phyloP scores from a whole-genome alignment of 2,797 vertebrate genomes.

The Siniperca obscura region DNA sequence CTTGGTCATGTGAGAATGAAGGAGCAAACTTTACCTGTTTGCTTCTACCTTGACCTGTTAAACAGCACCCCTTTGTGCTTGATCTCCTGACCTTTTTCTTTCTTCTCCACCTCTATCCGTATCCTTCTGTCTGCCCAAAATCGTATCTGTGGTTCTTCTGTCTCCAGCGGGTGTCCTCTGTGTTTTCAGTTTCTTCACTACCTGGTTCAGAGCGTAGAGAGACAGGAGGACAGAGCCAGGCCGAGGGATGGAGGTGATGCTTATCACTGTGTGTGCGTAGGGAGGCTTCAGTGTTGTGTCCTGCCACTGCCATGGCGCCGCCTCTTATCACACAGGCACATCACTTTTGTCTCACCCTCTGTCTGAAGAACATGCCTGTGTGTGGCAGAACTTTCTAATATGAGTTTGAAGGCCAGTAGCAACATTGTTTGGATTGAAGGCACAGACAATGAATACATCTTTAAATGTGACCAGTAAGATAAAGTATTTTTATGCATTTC shows the following conservation, averaged over 20 bases:
- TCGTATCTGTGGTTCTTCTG: slow-evolving; percentile 60
- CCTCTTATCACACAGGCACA: slow-evolving; percentile 86
- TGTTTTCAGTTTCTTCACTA: slow-evolving; percentile 39
- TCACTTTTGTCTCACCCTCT: slow-evolving; percentile 87
- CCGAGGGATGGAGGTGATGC: slow-evolving; percentile 71
- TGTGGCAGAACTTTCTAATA: slow-evolving; percentile 45
- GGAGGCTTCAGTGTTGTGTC: slow-evolving; percentile 86
- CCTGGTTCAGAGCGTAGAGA: slow-evolving; percentile 45
- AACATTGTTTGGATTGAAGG: not conserved
- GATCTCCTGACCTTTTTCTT: slow-evolving; percentile 5
- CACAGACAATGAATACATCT: not conserved
- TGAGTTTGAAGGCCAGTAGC: not conserved
- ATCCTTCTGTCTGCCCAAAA: not conserved
- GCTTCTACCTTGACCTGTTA: not conserved
- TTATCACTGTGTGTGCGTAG: slow-evolving; percentile 68
- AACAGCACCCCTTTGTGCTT: slow-evolving; percentile 3
- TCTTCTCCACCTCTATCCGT: slow-evolving; percentile 11
- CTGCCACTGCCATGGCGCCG: slow-evolving; percentile 85
- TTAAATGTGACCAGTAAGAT: not conserved
- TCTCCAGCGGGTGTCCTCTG: slow-evolving; percentile 36
- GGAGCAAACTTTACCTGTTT: not conserved
- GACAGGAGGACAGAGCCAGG: slow-evolving; percentile 57
- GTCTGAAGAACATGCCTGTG: slow-evolving; percentile 70
- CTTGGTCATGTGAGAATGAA: not conserved
- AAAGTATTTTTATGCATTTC: not conserved